Conservation (phyloP, 1,140 invertebrate species). For the Lepidurus couesii region DNA sequence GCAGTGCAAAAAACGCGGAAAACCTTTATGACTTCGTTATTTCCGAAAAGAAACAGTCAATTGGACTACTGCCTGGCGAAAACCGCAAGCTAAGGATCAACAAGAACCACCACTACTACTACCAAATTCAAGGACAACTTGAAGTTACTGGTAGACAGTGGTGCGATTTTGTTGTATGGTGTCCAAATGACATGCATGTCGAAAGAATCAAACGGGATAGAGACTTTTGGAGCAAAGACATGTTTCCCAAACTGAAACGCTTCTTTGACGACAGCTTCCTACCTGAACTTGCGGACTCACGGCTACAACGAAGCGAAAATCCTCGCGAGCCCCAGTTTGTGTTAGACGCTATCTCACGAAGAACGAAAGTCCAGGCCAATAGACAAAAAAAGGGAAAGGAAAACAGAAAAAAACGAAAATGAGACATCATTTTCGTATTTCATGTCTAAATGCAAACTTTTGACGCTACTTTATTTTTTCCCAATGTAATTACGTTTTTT, state of each 20-base stretch:
- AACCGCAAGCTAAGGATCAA: constrained; percentile 26
- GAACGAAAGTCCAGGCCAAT: background rate
- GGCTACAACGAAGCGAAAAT: background rate
- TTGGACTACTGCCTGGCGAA: background rate
- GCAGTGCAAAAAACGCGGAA: constrained; percentile 35
- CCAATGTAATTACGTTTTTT: background rate
- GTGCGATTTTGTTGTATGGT: constrained; percentile 34
- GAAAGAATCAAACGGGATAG: constrained; percentile 36
- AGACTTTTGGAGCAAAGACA: constrained; percentile 38
- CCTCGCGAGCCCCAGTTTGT: background rate
- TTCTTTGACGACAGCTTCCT: constrained; percentile 33
- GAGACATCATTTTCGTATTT: background rate
- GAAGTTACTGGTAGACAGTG: constrained; percentile 34
- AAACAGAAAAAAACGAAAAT: too few species aligned
- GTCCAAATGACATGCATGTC: constrained; percentile 34
- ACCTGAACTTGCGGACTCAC: constrained; percentile 40
- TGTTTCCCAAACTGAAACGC: constrained; percentile 34
- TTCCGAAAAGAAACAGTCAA: background rate
- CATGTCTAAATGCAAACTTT: background rate
- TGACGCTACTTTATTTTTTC: background rate
- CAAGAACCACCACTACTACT: constrained; percentile 35
- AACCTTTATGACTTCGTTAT: background rate
- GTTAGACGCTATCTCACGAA: background rate
- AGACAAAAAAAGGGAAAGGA: background rate
- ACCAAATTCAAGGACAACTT: constrained; percentile 35